A percentile compares a stretch with the other conserved stretches of the same genome.
Evolutionary conservation across 2,888 invertebrate genomes (phyloP).

Genomic region (Itoplectis maculator): DNA sequence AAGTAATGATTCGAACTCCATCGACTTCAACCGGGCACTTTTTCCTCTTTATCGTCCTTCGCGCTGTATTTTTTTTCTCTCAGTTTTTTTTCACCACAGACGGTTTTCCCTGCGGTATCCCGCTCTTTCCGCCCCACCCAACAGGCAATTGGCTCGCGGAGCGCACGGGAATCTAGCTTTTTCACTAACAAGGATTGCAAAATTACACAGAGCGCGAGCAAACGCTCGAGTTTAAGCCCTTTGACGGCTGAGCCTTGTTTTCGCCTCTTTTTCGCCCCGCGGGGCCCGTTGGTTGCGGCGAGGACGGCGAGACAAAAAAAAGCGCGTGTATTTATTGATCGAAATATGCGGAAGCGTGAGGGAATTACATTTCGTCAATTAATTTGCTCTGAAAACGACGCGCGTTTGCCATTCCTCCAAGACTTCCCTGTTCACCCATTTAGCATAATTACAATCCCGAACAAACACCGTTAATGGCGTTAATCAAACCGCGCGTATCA

Average conservation of each 20-base stretch:
- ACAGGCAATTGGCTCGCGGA: background rate
- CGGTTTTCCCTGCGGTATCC: conserved; percentile 10
- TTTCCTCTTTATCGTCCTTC: conserved; percentile 16
- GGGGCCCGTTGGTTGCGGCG: background rate
- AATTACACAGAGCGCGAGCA: conserved; percentile 3
- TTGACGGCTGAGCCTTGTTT: background rate
- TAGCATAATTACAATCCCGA: too few species aligned
- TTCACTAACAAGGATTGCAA: background rate
- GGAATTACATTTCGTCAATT: background rate
- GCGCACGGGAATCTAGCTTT: background rate
- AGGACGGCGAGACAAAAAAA: background rate
- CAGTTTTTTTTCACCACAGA: too few species aligned
- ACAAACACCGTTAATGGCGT: too few species aligned
- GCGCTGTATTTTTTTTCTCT: background rate
- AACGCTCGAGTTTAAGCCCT: background rate
- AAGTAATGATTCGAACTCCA: conserved; percentile 22
- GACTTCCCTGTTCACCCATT: too few species aligned
- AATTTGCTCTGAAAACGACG: too few species aligned
- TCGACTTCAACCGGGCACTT: background rate
- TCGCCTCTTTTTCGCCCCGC: background rate
- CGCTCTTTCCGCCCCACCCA: background rate
- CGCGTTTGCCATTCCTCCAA: too few species aligned
- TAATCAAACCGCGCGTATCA: too few species aligned
- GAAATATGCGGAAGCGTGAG: conserved; percentile 9
- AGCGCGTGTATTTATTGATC: background rate